phyloP scores from a whole-genome alignment of 1,140 invertebrate genomes.

The Drosophila quadrilineata region DNA sequence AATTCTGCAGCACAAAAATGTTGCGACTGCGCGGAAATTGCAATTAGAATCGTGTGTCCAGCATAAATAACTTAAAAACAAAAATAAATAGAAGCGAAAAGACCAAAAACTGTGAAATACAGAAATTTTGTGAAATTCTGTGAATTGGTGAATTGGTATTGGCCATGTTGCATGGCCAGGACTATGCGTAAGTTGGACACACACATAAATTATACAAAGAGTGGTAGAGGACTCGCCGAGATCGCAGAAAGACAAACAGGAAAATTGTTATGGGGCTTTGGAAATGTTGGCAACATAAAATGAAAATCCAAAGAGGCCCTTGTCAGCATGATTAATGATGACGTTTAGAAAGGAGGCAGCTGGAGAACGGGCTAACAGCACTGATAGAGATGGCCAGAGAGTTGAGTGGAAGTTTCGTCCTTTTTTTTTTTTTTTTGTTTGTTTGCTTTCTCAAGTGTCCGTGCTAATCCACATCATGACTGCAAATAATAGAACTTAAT shows the following conservation, averaged over 20 bases:
- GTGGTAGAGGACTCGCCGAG: too few relatives aligned
- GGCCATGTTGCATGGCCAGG: slow-evolving; percentile 21
- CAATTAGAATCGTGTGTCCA: slow-evolving; percentile 58
- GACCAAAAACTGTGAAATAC: too few relatives aligned
- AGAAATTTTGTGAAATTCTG: slow-evolving; percentile 16
- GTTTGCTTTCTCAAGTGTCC: slow-evolving; percentile 66
- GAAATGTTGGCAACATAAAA: slow-evolving; percentile 56
- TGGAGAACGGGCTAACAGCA: neutral
- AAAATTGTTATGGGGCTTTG: slow-evolving; percentile 52
- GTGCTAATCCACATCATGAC: slow-evolving; percentile 79
- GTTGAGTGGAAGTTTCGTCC: slow-evolving; percentile 30
- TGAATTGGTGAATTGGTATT: neutral
- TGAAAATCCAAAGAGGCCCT: slow-evolving; percentile 69
- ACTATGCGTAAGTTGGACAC: slow-evolving; percentile 35
- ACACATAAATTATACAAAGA: slow-evolving; percentile 72
- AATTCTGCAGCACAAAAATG: slow-evolving; percentile 71
- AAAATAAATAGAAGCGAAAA: too few relatives aligned
- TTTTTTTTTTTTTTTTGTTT: too few relatives aligned
- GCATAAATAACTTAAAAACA: slow-evolving; percentile 72
- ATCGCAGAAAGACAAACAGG: slow-evolving; percentile 50
- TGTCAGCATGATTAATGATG: slow-evolving; percentile 79
- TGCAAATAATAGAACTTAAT: slow-evolving; percentile 80
- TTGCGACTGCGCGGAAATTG: slow-evolving; percentile 71
- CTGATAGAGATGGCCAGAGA: too few relatives aligned
- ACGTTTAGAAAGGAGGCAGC: slow-evolving; percentile 73